Evolutionary conservation across 2,888 invertebrate species (phyloP).

Genomic region (Dasysyrphus albostriatus): DNA sequence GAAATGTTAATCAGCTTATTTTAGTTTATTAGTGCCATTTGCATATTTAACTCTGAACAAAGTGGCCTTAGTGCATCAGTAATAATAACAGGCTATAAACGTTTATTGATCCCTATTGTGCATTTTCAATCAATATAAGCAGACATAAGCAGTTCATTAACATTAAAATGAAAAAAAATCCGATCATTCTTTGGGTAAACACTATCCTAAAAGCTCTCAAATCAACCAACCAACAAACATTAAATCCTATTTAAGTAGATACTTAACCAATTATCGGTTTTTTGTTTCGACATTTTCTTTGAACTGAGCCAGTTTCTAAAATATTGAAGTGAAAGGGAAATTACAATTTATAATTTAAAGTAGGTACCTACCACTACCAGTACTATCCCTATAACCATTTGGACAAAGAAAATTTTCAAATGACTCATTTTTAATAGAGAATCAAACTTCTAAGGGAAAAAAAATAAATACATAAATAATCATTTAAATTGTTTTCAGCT

Average conservation of each 20-base stretch:
- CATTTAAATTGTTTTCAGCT: conserved; percentile 41
- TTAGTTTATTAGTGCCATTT: no score
- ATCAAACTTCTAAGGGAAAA: conserved; percentile 12
- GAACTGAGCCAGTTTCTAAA: conserved; percentile 24
- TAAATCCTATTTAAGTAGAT: background rate
- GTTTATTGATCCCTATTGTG: background rate
- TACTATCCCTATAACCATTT: background rate
- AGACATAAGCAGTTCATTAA: background rate
- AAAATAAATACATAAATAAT: background rate
- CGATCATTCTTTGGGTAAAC: background rate
- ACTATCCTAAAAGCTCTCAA: background rate
- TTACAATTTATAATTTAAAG: background rate
- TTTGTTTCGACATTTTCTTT: conserved; percentile 17
- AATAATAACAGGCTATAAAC: background rate
- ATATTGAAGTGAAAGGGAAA: conserved; percentile 40
- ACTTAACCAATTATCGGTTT: conserved; percentile 37
- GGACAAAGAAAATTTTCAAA: conserved; percentile 64
- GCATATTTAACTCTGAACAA: no score
- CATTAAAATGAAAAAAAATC: background rate
- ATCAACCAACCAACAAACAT: background rate
- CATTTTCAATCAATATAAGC: accelerated
- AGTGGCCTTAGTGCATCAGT: no score
- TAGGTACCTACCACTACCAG: background rate
- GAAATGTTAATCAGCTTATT: no score
- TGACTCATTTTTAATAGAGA: conserved; percentile 52